Base-by-base conservation (phyloP, 30 jellyfish, hydroid and myxozoan species). In the Aurelia aurita region DNA sequence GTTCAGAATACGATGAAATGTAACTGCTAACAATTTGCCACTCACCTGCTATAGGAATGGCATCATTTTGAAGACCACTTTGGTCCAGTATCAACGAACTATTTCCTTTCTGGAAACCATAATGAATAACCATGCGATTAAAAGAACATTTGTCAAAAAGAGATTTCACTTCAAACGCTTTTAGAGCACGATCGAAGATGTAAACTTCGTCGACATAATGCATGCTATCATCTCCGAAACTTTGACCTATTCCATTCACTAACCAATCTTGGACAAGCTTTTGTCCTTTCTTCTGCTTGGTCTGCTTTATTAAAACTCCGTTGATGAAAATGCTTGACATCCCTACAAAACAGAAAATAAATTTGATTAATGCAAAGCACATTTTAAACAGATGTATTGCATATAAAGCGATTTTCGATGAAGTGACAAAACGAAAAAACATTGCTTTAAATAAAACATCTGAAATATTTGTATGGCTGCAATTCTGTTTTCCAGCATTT, bases 31-130 rank as follows among this genome's bases (percentile, higher is more conserved):
- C n/a, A n/a, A n/a, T n/a, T n/a, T n/a, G n/a, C n/a, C 5, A 27
- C 92, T 78, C 65, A 94, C 99, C 99, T 47, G 87, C 96, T n/a
- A 84, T 74, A 21, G 89, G 82, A 28, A 94, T 89, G 2, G 96
- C 99, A 76, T 94, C 91, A 67, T 94, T 94, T 64, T 94, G 97
- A 20, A 94, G 87, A 4, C 99, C 99, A 76, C 98, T 89, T 65
- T 94, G 99, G 69, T 94, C 99, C 28, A 75, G 22, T 14, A 94
- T 84, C 21, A 74, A 61, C 19, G 99, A 71, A 31, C 88, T 83
- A 60, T 94, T 94, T 63, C 96, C 97, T 79, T 89, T 94, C 72
- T 94, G 99, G 55, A 94, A 94, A 19, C 99, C 99, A 76, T 86
- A 94, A 64, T 94, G 99, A 54, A 94, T 90, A 28, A 94, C 94